Evolutionary conservation across 2,797 vertebrate genomes (phyloP).

Genomic region (Trematomus bernacchii): DNA sequence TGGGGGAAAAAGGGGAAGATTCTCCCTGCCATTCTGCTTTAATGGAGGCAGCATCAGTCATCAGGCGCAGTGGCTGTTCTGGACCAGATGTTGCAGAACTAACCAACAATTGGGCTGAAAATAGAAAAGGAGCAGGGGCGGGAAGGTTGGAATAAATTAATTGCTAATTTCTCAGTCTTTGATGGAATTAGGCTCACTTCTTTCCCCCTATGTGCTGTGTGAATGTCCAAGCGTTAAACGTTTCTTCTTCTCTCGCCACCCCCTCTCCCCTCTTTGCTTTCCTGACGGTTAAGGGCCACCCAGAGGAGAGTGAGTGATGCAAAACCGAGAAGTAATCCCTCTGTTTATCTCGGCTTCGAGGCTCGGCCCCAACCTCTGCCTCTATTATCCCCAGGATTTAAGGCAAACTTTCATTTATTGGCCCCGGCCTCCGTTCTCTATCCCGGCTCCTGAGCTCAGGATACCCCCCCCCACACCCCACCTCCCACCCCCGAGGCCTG

Average conservation of each 20-base stretch:
- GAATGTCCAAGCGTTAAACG: slow-evolving; percentile 94
- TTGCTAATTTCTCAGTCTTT: slow-evolving; percentile 97
- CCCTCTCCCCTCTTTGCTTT: slow-evolving; percentile 65
- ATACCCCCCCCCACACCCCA: slow-evolving; percentile 68
- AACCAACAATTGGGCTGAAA: slow-evolving; percentile 90
- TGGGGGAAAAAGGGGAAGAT: slow-evolving; percentile 61
- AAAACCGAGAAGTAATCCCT: slow-evolving; percentile 97
- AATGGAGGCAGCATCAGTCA: slow-evolving; percentile 70
- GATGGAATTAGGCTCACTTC: slow-evolving; percentile 98
- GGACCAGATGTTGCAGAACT: slow-evolving; percentile 98
- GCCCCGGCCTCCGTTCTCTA: slow-evolving; percentile 85
- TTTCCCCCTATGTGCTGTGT: slow-evolving; percentile 92
- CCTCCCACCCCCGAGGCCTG: slow-evolving; percentile 44
- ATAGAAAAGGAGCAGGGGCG: slow-evolving; percentile 70
- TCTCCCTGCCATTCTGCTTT: slow-evolving; percentile 70
- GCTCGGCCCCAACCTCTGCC: slow-evolving; percentile 94
- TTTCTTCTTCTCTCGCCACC: slow-evolving; percentile 77
- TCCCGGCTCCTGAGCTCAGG: slow-evolving; percentile 87
- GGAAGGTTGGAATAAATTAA: slow-evolving; percentile 98
- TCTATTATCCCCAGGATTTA: slow-evolving; percentile 97
- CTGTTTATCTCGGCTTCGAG: slow-evolving; percentile 97
- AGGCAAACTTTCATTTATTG: slow-evolving; percentile 96
- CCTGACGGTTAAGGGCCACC: slow-evolving; percentile 97
- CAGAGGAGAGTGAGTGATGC: slow-evolving; percentile 97
- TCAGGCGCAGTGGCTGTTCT: slow-evolving; percentile 77